Evolutionary conservation across 2,797 vertebrate genomes (phyloP).

Genomic region (Gorsachius magnificus): DNA sequence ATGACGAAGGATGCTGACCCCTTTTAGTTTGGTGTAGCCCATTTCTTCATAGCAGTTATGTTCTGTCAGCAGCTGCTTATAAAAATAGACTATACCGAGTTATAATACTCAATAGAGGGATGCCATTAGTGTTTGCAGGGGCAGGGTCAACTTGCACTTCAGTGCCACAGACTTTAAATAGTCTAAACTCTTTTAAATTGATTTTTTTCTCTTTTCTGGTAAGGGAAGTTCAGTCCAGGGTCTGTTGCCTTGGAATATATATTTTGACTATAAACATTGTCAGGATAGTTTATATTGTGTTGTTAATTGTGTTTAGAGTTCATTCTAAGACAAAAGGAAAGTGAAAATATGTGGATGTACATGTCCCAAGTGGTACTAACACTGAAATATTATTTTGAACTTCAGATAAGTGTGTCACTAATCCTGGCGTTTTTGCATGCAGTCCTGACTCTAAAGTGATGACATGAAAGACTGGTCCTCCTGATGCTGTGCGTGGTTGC

Average conservation of each 20-base stretch:
- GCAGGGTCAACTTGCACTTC: neutral
- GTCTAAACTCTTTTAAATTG: neutral
- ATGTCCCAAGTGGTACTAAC: accelerated
- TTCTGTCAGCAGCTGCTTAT: constrained; percentile 19
- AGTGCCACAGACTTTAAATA: neutral
- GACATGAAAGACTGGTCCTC: neutral
- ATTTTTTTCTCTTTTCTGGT: neutral
- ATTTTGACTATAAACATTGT: neutral
- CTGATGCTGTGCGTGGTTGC: accelerated
- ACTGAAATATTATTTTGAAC: neutral
- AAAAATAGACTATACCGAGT: neutral
- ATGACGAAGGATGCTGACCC: constrained; percentile 20
- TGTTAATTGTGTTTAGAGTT: neutral
- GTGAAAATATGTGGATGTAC: neutral
- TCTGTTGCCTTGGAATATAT: neutral
- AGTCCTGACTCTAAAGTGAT: neutral
- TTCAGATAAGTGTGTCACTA: neutral
- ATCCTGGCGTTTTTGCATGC: neutral
- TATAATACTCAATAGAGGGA: neutral
- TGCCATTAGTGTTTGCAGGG: neutral
- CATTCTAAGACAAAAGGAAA: neutral
- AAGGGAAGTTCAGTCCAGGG: neutral
- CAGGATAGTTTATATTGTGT: neutral
- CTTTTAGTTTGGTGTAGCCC: neutral
- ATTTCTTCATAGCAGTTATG: neutral